These are phyloP conservation scores for Nemopilema nomurai DNA, from an alignment of 30 jellyfish, hydroid and myxozoan genomes.

Conservation along the genomic window DNA sequence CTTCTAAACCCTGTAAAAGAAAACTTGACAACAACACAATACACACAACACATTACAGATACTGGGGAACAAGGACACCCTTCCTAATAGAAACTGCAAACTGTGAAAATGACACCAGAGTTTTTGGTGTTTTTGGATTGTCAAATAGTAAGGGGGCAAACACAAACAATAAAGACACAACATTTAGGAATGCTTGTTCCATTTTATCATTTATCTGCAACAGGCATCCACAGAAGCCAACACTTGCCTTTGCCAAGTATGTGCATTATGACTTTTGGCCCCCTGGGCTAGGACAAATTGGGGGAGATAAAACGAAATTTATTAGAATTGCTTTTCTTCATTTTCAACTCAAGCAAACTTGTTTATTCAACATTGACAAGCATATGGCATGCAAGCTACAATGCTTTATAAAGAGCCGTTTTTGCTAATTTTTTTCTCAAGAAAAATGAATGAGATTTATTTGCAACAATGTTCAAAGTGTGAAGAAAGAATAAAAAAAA, in stretches of 20 bases:
- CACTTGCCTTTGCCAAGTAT: constrained; percentile 85
- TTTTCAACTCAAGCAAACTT: background rate
- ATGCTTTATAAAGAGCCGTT: background rate
- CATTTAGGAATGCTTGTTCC: background rate
- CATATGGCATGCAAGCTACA: background rate
- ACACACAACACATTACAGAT: background rate
- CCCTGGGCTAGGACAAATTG: constrained; percentile 87
- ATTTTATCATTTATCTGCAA: constrained; percentile 6
- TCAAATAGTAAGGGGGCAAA: background rate
- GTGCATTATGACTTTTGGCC: constrained; percentile 77
- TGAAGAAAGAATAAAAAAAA: too few relatives aligned
- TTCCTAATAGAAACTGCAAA: background rate
- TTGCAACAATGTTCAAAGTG: too few relatives aligned
- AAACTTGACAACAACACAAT: background rate
- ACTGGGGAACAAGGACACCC: background rate
- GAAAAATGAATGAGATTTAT: too few relatives aligned
- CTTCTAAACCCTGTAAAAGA: constrained; percentile 16
- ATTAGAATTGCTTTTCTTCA: background rate
- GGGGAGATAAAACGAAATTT: constrained; percentile 77
- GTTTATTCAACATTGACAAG: background rate
- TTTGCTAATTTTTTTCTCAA: background rate
- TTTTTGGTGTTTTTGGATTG: background rate
- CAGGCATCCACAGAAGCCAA: constrained; percentile 1
- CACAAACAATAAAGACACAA: background rate
- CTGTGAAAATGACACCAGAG: background rate